Base-by-base conservation (phyloP, 2,888 invertebrate genomes). In the Tenthredo livida region DNA sequence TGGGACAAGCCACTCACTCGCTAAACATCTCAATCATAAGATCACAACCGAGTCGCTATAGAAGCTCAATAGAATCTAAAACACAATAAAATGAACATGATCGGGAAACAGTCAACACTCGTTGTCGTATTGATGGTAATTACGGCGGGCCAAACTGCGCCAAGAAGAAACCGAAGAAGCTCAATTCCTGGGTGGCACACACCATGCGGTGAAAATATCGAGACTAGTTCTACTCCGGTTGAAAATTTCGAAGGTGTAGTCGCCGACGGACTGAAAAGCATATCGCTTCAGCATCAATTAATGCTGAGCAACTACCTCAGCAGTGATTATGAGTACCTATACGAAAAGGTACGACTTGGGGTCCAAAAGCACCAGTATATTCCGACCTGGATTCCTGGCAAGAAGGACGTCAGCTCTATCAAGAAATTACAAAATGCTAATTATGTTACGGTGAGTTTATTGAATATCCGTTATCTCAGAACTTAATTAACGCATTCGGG, bases 351-450 rank as follows among this genome's bases (percentile, higher is more conserved):
- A 25, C 90, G 91, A 70, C 90, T 91, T 80, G 91, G 92, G 0
- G 89, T 92, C 3, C 88, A 91, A 75, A 90, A 93, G 65, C 90
- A 93, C 85, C 93, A 93, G 86, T 93, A 93, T 86, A 92, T 93
- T 67, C 93, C 93, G 1, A 93, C 92, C 84, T 93, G 93, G 93
- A 85, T 93, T 33, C 93, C 93, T 0, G 92, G 92, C 61, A 90
- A 90, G 78, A 90, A 89, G 65, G 93, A 93, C 84, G 89, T 90
- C 25, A 89, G 89, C 73, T 78, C 85, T 2, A 84, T 93, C 10
- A 90, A 86, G 84, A 86, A 82, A 15, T 86, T 92, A 15, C 58
- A 86, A 15, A 85, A 88, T 12, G 85, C 87, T 7, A 84, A 40
- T 10, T 80, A 88, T 1, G 88, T 89, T 87, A 90, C 87, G 90